Conservation (phyloP, 2,888 invertebrate species). For the Leptopterna dolabrata region DNA sequence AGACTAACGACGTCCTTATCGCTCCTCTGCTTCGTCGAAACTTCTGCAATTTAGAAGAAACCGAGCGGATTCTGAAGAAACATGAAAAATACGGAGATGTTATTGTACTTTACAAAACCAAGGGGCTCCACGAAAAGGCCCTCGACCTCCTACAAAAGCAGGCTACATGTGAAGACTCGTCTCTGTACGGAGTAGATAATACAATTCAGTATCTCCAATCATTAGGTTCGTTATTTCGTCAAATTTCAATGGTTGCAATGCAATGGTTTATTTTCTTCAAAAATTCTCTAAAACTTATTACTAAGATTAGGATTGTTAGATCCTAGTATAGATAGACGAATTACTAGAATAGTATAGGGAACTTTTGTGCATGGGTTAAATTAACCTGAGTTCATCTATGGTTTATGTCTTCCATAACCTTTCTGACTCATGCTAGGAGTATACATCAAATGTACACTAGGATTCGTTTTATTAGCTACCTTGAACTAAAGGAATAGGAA, state of each 20-base stretch:
- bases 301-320: too few species aligned
- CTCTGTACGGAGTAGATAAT: conserved; percentile 81
- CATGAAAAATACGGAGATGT: conserved; percentile 92
- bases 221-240: conserved; percentile 75
- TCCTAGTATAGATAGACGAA: too few species aligned
- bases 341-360: too few species aligned
- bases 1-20: conserved; percentile 95
- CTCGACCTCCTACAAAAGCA: conserved; percentile 86
- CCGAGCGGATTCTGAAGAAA: conserved; percentile 87
- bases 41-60: conserved; percentile 93
- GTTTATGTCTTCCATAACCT: too few species aligned
- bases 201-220: conserved; percentile 93
- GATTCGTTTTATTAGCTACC: too few species aligned
- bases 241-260: neutral
- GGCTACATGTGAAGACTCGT: conserved; percentile 79
- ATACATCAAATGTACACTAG: too few species aligned
- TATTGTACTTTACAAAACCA: conserved; percentile 94
- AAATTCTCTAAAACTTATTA: too few species aligned
- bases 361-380: too few species aligned
- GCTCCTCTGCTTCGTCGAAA: conserved; percentile 91
- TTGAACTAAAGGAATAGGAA: too few species aligned
- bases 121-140: conserved; percentile 92
- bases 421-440: too few species aligned
- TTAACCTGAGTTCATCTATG: too few species aligned
- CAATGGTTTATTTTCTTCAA: too few species aligned